phyloP scores from a whole-genome alignment of 2,113 vertebrate genomes.

The Phyllostomus hastatus region DNA sequence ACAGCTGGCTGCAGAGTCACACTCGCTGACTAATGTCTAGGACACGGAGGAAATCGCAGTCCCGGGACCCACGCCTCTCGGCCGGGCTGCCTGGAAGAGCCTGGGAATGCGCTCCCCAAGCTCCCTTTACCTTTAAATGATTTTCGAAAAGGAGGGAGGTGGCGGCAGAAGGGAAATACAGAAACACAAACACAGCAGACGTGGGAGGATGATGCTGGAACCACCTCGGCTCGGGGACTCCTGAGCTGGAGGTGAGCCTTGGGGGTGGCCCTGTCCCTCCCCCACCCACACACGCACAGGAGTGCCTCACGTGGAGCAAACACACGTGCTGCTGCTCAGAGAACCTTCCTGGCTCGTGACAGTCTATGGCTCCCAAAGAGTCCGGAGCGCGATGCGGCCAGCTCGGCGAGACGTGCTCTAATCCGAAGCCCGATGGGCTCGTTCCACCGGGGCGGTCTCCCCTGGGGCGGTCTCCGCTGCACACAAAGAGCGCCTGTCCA shows the following conservation, averaged over 20 bases:
- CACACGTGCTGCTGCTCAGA: neutral
- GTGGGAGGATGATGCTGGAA: accelerated
- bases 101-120: neutral
- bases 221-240: accelerated
- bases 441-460: neutral
- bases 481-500: neutral
- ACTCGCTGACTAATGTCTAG: neutral
- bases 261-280: too few species aligned
- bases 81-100: accelerated
- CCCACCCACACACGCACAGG: neutral
- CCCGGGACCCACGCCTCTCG: neutral
- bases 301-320: neutral
- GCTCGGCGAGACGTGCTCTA: neutral
- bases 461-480: neutral
- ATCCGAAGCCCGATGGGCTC: neutral
- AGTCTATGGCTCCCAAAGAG: neutral
- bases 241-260: accelerated
- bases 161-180: neutral
- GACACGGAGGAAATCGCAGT: conserved; percentile 3
- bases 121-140: neutral
- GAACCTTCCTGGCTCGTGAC: neutral
- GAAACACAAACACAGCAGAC: neutral
- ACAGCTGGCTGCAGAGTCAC: conserved; percentile 33
- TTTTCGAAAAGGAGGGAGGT: neutral
- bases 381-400: neutral